These are phyloP conservation scores for Enteromius viviparus DNA, from an alignment of 2,797 vertebrate species.

Conservation along the genomic window DNA sequence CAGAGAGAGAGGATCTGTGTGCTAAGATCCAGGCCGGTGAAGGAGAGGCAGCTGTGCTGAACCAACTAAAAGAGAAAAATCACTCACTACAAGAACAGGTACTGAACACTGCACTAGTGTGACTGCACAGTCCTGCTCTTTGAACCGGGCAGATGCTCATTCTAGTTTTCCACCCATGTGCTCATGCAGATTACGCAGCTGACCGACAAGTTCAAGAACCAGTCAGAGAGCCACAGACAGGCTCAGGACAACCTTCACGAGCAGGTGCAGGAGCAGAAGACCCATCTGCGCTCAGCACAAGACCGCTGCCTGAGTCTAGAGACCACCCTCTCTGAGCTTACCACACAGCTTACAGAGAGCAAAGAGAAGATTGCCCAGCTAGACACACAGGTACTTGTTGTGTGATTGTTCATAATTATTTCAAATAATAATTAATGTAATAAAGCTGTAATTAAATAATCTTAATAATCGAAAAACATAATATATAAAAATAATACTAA, in stretches of 20 bases:
- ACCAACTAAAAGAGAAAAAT: constrained; percentile 96
- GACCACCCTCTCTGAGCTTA: constrained; percentile 83
- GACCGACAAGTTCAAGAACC: constrained; percentile 95
- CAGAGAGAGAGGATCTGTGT: constrained; percentile 94
- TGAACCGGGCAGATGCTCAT: not conserved
- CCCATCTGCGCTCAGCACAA: constrained; percentile 86
- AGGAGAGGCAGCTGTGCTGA: constrained; percentile 94
- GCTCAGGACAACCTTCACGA: constrained; percentile 96
- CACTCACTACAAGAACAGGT: constrained; percentile 93
- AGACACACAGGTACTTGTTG: constrained; percentile 86
- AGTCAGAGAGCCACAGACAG: constrained; percentile 98
- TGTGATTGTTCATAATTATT: not conserved
- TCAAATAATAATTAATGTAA: not conserved
- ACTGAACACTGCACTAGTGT: not conserved
- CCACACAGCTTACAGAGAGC: constrained; percentile 87
- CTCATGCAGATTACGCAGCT: constrained; percentile 86
- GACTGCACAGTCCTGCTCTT: not conserved
- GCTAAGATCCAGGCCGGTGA: constrained; percentile 98
- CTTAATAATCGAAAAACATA: not conserved
- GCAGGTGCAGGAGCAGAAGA: constrained; percentile 97
- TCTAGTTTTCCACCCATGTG: not conserved
- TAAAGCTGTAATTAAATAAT: not conserved
- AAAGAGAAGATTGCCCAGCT: constrained; percentile 92
- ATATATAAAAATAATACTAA: too few relatives aligned
- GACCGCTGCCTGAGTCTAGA: constrained; percentile 90